Conservation (phyloP, 2,888 invertebrate species). For the Calliphora vomitoria region DNA sequence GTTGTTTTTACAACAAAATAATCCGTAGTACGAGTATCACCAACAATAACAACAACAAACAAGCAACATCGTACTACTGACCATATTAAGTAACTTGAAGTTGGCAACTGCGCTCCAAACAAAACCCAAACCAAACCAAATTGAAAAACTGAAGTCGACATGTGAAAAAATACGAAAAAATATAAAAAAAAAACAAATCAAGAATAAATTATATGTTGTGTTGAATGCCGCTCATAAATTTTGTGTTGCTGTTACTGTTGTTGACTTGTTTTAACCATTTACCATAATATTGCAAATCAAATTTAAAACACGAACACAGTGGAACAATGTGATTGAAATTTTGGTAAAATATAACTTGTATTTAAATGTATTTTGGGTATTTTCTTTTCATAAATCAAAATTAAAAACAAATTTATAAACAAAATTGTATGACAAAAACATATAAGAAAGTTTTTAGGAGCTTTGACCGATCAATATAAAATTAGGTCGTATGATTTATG, state of each 20-base stretch:
- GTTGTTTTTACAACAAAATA: not conserved
- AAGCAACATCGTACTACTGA: conserved; percentile 54
- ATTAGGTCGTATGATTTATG: too few relatives aligned
- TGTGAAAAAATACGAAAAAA: conserved; percentile 42
- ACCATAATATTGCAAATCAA: conserved; percentile 54
- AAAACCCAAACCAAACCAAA: conserved; percentile 58
- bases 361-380: too few relatives aligned
- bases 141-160: conserved; percentile 53
- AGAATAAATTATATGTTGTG: conserved; percentile 65
- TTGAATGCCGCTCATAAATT: conserved; percentile 54
- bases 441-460: too few relatives aligned
- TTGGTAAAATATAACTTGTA: not conserved
- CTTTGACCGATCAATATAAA: too few relatives aligned
- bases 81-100: conserved; percentile 75
- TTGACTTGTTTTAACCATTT: conserved; percentile 53
- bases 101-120: conserved; percentile 54
- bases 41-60: conserved; percentile 29
- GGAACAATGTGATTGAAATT: not conserved
- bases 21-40: not conserved
- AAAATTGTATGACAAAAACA: too few relatives aligned
- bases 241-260: conserved; percentile 16
- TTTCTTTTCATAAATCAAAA: too few relatives aligned
- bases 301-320: conserved; percentile 53
- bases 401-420: too few relatives aligned
- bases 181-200: conserved; percentile 30